Evolutionary conservation across 53 echinoderm and acorn worm species (phyloP), one percentile per base, ranked within the genome.

Genomic region (Crossaster papposus): DNA sequence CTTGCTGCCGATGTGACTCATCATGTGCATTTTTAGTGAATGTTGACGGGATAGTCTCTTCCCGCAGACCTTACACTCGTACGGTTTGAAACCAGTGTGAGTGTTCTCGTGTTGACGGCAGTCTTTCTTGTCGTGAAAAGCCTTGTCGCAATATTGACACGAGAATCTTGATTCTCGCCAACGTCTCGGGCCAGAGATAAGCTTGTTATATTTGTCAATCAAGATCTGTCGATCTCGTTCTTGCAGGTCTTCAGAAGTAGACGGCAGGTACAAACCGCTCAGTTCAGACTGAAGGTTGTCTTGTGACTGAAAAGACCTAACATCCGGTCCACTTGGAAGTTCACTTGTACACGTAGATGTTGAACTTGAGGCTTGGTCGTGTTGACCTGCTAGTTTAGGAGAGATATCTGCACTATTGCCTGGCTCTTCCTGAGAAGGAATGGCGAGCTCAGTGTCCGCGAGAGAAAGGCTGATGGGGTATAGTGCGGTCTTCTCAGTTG

Each of bases 31-130:
- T 52, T 87, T 87, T n/a, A 87, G 87, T 13, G 87, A 75, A 55
- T 87, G 75, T 20, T 76, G 87, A 18, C 87, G 87, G 5, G 87
- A 74, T 17, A 87, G 87, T 54, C 74, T 87, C 63, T 62, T 87
- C 28, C 87, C 87, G 17, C 87, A 87, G 54, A 87, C 35, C 1
- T 31, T 54, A 29, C 87, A 87, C 22, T 73, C 31, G 38, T 87
- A 87, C 17, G 87, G 87, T 77, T 87, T 87, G 63, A 76, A 55
- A 87, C 87, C 87, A 10, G 87, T 87, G 77, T 87, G 87, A 4
- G 87, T 87, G 73, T 87, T 87, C 36, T 87, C 76, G 33, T 87
- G 87, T 24, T 87, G 76, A 14, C 87, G 87, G 54, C 87, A 87
- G 58, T 87, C 87, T 51, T 87, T 87, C 38, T 87, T 87, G 35